Percentiles rank a stretch among this genome's conserved stretches.
Conservation (phyloP, 2,113 vertebrate species). For the Thamnaconus septentrionalis region DNA sequence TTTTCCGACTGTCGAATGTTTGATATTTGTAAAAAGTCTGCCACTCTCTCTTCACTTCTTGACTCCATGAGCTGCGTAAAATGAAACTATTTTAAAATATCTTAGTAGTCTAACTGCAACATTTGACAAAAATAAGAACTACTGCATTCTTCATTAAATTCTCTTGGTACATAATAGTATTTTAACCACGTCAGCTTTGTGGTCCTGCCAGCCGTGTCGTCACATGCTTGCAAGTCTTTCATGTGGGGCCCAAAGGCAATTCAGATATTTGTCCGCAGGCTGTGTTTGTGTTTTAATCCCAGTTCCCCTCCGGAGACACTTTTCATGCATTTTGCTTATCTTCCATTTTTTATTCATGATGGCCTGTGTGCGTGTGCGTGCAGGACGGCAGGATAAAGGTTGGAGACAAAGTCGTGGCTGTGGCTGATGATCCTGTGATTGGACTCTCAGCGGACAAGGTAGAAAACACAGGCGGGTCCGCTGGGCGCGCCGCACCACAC, state of each 20-base stretch:
- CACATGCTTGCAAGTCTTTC: constrained; percentile 11
- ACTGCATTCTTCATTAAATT: not conserved
- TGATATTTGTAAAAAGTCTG: too few species aligned
- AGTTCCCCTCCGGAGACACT: not conserved
- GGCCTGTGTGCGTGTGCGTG: constrained; percentile 13
- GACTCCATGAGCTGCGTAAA: not conserved
- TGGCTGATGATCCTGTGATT: constrained; percentile 83
- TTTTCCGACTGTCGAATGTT: too few species aligned
- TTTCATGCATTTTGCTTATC: constrained; percentile 1
- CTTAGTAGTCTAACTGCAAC: not conserved
- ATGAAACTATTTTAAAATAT: not conserved
- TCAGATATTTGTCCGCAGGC: constrained; percentile 46
- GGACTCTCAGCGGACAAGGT: constrained; percentile 86
- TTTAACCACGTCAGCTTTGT: not conserved
- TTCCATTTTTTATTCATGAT: constrained; percentile 9
- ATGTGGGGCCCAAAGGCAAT: constrained; percentile 34
- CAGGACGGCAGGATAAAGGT: constrained; percentile 84
- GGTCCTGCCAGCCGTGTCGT: constrained; percentile 14
- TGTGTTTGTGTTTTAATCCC: constrained; percentile 43
- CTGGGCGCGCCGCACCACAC: not conserved
- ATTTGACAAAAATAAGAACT: too few species aligned
- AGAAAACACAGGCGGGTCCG: constrained; percentile 19
- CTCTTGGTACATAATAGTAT: not conserved
- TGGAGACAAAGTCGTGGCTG: constrained; percentile 82
- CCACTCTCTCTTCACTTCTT: not conserved